Evolutionary conservation across 2,113 vertebrate genomes (phyloP), one percentile per base, ranked within the genome.

Genomic region (Campylomormyrus tamandua): DNA sequence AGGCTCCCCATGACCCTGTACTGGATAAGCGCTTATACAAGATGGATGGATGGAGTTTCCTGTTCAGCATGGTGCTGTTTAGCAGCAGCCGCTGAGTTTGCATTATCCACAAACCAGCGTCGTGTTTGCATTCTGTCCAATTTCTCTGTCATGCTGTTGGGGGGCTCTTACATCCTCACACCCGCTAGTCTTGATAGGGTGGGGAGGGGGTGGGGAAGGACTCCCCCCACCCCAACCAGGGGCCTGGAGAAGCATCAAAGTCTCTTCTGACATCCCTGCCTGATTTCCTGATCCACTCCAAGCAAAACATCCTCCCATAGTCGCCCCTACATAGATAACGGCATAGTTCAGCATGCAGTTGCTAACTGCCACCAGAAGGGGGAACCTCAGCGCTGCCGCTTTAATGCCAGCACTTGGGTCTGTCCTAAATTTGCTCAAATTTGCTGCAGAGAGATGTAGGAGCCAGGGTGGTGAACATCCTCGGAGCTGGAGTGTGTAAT

Each of bases 261-360:
- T 39, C 52, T 87, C 89, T 90, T 89, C 87, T 90, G 87, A n/a
- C 8, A n/a, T 39, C 17, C 35, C 21, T 84, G 35, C 83, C 42
- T 48, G 21, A 84, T 46, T 24, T 48, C 21, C 83, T 2, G 4
- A 84, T 53, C 48, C 70, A 52, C 53, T 89, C 92, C 92, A 92
- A 92, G 90, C 87, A 90, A 91, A 90, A 91, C 88, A 91, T 91
- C 89, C 87, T 91, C 85, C 88, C 90, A 74, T 90, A 89, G 90
- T 85, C 89, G 77, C 88, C 89, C n/a, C 58, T 42, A 35, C 53
- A 87, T 89, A 89, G 49, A 91, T 91, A 92, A 92, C 89, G 90
- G 89, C 89, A 90, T 90, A 91, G 15, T 88, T 90, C 74, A 88
- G 83, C 89, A 88, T 86, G 80, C 89, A 87, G 90, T 89, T 90